phyloP scores from a whole-genome alignment of 2,888 invertebrate genomes.

The Drosophila mimetica region DNA sequence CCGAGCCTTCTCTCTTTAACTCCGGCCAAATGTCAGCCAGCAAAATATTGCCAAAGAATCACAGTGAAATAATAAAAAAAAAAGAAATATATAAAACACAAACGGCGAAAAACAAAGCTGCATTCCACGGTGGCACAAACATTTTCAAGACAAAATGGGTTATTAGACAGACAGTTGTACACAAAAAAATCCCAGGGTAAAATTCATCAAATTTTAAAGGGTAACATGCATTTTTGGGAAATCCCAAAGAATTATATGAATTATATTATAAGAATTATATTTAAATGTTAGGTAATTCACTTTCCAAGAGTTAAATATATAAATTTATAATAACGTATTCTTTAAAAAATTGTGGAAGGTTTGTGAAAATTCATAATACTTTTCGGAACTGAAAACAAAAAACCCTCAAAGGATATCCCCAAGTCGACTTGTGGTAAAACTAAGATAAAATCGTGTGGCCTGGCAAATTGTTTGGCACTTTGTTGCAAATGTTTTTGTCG shows the following conservation, averaged over 20 bases:
- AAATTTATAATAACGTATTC: no score
- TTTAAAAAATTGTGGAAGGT: no score
- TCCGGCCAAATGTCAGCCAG: slow-evolving; percentile 57
- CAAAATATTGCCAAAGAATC: slow-evolving; percentile 48
- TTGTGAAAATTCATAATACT: no score
- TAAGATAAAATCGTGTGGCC: slow-evolving; percentile 16
- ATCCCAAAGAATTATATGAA: no score
- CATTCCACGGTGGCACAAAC: slow-evolving; percentile 58
- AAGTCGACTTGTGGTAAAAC: not conserved
- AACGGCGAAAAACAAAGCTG: slow-evolving; percentile 37
- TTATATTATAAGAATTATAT: no score
- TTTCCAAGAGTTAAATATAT: no score
- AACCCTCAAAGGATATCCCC: not conserved
- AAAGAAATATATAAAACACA: slow-evolving; percentile 10
- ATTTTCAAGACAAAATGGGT: slow-evolving; percentile 63
- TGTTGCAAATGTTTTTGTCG: slow-evolving; percentile 38
- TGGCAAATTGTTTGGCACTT: slow-evolving; percentile 42
- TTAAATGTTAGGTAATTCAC: no score
- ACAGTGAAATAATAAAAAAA: slow-evolving; percentile 1
- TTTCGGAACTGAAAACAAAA: no score
- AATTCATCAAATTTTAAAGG: not conserved
- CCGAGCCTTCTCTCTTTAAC: slow-evolving; percentile 11
- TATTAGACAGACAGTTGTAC: slow-evolving; percentile 42
- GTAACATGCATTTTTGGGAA: not conserved
- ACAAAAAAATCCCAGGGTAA: not conserved